Percentiles rank a stretch among this genome's conserved stretches.
These are phyloP conservation scores for Marcusenius ussheri DNA, from an alignment of 2,113 vertebrate species.

Conservation along the genomic window DNA sequence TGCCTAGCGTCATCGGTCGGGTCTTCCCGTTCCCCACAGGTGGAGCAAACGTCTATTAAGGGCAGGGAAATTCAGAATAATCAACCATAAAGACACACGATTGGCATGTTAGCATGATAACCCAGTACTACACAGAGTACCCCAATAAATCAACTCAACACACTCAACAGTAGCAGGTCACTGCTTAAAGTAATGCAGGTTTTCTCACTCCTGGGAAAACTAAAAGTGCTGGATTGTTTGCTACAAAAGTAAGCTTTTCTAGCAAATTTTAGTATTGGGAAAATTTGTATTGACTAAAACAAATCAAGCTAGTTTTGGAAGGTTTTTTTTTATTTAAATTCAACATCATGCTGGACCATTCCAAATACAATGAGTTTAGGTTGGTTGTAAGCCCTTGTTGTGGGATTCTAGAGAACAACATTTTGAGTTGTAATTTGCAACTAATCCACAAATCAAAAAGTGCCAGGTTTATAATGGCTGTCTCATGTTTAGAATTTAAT, in stretches of 20 bases:
- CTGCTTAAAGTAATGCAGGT: neutral
- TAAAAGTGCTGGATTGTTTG: neutral
- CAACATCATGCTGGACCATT: neutral
- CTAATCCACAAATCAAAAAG: neutral
- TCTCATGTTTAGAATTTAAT: neutral
- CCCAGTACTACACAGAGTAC: neutral
- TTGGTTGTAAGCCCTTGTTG: neutral
- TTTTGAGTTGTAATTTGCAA: neutral
- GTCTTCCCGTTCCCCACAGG: constrained; percentile 85
- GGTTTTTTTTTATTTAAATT: neutral
- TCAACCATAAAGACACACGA: neutral
- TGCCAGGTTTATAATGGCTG: neutral
- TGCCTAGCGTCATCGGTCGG: constrained; percentile 73
- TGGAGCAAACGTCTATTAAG: constrained; percentile 87
- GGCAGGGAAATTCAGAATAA: neutral
- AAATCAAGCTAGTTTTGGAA: neutral
- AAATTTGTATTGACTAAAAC: too few species aligned
- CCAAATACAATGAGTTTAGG: neutral
- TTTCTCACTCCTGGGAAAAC: neutral
- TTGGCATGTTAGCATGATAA: neutral
- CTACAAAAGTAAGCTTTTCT: neutral
- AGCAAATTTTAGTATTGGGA: neutral
- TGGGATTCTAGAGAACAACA: neutral
- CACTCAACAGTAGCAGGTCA: neutral
- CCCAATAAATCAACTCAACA: neutral